Conservation (phyloP, 2,888 invertebrate genomes). For the Synergus itoensis region DNA sequence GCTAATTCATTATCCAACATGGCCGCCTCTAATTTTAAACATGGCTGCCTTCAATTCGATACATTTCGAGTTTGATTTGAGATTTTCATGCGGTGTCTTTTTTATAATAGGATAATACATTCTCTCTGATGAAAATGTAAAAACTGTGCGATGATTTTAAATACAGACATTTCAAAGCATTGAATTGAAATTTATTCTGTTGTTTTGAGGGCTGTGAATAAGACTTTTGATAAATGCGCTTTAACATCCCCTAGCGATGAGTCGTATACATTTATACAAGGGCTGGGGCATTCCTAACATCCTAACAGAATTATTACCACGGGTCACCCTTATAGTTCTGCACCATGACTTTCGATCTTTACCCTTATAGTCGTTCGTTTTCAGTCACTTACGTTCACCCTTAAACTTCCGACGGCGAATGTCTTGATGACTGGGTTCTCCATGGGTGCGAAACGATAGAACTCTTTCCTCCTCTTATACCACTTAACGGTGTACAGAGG, state of each 20-base stretch:
- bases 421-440: slow-evolving; percentile 73
- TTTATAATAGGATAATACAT: no score
- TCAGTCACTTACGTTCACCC: slow-evolving; percentile 70
- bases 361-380: background rate
- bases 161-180: background rate
- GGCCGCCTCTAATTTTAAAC: no score
- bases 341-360: background rate
- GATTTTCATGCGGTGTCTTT: no score
- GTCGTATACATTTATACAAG: background rate
- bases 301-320: slow-evolving; percentile 1
- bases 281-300: background rate
- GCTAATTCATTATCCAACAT: no score
- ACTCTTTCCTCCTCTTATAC: slow-evolving; percentile 75
- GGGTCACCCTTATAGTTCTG: background rate
- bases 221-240: background rate
- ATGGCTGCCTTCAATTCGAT: no score
- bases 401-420: slow-evolving; percentile 72
- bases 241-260: background rate
- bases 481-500: slow-evolving; percentile 75
- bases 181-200: background rate
- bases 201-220: background rate
- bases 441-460: slow-evolving; percentile 75
- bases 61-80: no score
- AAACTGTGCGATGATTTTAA: no score
- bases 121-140: no score